Base-by-base conservation (phyloP, 2,113 vertebrate genomes). In the Megaceryle torquata region DNA sequence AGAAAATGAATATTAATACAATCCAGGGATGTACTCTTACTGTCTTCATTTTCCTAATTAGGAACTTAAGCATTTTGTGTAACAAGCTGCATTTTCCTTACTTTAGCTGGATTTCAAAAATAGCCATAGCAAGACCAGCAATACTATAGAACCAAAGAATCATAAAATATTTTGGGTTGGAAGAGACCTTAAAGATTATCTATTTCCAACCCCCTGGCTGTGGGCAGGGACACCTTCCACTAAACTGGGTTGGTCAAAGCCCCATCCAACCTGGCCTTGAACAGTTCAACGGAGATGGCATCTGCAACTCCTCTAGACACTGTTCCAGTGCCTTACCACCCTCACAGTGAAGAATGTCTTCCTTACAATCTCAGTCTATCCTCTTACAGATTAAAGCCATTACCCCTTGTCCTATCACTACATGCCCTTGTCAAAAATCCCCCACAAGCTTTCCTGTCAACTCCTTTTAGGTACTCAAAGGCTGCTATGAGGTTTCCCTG, bases 1-100 rank as follows among this genome's bases (percentile, higher is more conserved):
- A 89, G 44, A 91, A 96, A 95, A 95, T 5, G 95, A 97, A 92
- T 94, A 96, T 93, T 94, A 92, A 95, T 93, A 93, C 63, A 96
- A 93, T 91, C 51, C 7, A 1, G 29, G 57, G 50, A 71, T 5
- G 5, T 84, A 75, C 16, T 88, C 50, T 65, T 89, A 89, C 71
- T 67, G n/a, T 28, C 72, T 86, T 88, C 18, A 16, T 91, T 95
- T 92, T 89, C 86, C 63, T 94, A 91, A 72, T 88, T 82, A 89
- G 86, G 90, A 97, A 93, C 41, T 78, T 81, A 54, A 82, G n/a
- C 13, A 85, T 91, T 97, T 92, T 83, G 22, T 91, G 63, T 76
- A 92, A 93, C 11, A 86, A 90, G 48, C 24, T 51, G 15, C 13
- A 63, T 95, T 96, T 86, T 91, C 37, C 35, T 88, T 83, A 67